Evolutionary conservation across 2,113 vertebrate species (phyloP).

Genomic region (Ammodytes marinus): DNA sequence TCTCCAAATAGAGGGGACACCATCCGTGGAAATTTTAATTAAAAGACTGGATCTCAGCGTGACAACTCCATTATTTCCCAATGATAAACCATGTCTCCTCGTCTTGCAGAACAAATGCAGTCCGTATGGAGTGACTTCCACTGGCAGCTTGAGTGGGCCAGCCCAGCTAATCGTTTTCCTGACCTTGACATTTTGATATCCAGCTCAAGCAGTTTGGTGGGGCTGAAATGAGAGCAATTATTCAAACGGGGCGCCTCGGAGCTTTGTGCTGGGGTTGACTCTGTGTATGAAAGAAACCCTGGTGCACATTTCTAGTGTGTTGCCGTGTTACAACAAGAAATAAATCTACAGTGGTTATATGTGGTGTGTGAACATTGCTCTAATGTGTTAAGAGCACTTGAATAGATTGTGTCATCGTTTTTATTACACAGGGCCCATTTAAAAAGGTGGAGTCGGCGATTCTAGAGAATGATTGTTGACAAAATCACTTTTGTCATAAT

Average conservation of each 20-base stretch:
- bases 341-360: constrained; percentile 11
- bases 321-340: constrained; percentile 13
- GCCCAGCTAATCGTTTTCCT: constrained; percentile 62
- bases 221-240: constrained; percentile 63
- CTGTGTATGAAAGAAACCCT: constrained; percentile 1
- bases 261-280: constrained; percentile 20
- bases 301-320: constrained; percentile 6
- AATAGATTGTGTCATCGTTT: neutral
- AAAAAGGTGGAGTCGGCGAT: too few species aligned
- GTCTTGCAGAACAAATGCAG: constrained; percentile 65
- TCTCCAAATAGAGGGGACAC: constrained; percentile 59
- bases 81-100: constrained; percentile 64
- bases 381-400: neutral
- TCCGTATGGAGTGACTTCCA: constrained; percentile 50
- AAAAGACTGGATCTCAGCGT: constrained; percentile 76
- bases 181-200: constrained; percentile 71
- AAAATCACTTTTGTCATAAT: too few species aligned
- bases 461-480: too few species aligned
- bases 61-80: constrained; percentile 78
- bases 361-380: neutral
- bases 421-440: neutral
- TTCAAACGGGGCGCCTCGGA: constrained; percentile 48
- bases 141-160: constrained; percentile 53
- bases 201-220: constrained; percentile 33
- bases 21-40: constrained; percentile 76